These are phyloP conservation scores for Martes martes DNA, from an alignment of 2,113 vertebrate genomes.

Conservation along the genomic window DNA sequence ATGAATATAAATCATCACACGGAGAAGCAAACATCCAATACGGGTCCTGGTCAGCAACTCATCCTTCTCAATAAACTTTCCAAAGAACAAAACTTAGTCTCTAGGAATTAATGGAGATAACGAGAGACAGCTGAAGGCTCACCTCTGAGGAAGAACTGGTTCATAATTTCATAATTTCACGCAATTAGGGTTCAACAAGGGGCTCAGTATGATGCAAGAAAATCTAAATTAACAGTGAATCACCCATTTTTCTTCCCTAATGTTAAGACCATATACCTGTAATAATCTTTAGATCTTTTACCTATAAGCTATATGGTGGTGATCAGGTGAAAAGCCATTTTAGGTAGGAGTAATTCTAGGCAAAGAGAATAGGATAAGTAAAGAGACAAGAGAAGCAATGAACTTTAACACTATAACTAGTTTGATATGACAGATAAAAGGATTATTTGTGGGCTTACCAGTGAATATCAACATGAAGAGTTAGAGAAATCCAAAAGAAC, in stretches of 20 bases:
- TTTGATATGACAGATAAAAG: not conserved
- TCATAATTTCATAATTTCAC: not conserved
- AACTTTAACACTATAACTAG: not conserved
- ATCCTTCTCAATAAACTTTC: conserved; percentile 46
- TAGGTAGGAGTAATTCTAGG: not conserved
- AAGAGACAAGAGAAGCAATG: not conserved
- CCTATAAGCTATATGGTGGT: not conserved
- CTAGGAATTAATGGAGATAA: not conserved
- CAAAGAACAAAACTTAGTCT: not conserved
- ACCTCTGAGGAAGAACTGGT: not conserved
- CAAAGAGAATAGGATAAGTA: not conserved
- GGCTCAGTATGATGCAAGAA: not conserved
- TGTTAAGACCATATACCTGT: not conserved
- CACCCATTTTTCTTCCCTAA: not conserved
- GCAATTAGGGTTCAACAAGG: not conserved
- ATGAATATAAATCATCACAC: conserved; percentile 69
- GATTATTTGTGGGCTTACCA: not conserved
- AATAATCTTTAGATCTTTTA: not conserved
- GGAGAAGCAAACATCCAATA: conserved; percentile 33
- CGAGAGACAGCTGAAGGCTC: not conserved
- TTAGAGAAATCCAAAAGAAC: not conserved
- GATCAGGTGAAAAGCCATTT: not conserved
- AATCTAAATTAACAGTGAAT: not conserved
- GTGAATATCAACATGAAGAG: not conserved
- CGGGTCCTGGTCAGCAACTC: conserved; percentile 2